Evolutionary conservation across 2,113 vertebrate genomes (phyloP).

Genomic region (Falco punctatus): DNA sequence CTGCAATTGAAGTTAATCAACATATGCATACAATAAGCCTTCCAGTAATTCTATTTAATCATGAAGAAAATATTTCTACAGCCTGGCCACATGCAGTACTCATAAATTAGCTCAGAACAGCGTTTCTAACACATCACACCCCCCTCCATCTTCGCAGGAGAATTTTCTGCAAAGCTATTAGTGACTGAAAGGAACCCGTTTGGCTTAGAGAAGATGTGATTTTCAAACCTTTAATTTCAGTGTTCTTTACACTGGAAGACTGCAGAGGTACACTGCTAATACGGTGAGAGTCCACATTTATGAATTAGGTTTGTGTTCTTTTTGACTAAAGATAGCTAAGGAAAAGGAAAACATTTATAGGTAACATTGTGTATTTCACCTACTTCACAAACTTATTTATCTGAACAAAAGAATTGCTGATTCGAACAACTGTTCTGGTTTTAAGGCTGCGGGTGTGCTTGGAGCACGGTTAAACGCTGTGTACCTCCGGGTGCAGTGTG

Average conservation of each 20-base stretch:
- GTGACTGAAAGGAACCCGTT: background rate
- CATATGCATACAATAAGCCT: background rate
- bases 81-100: background rate
- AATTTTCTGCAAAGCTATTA: background rate
- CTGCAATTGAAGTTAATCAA: background rate
- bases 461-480: fast-evolving
- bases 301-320: background rate
- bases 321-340: background rate
- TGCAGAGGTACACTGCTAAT: background rate
- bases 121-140: background rate
- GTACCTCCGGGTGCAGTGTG: background rate
- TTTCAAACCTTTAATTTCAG: background rate
- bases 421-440: background rate
- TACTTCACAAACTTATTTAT: background rate
- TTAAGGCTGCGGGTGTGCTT: background rate
- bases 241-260: background rate
- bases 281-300: background rate
- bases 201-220: background rate
- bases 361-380: background rate
- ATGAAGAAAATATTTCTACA: background rate
- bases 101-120: background rate
- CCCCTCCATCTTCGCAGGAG: background rate
- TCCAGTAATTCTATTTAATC: background rate
- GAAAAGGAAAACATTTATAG: background rate
- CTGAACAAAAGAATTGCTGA: background rate